Base-by-base conservation (phyloP, 2,113 vertebrate genomes). In the Cryptomyrus ogoouensis region DNA sequence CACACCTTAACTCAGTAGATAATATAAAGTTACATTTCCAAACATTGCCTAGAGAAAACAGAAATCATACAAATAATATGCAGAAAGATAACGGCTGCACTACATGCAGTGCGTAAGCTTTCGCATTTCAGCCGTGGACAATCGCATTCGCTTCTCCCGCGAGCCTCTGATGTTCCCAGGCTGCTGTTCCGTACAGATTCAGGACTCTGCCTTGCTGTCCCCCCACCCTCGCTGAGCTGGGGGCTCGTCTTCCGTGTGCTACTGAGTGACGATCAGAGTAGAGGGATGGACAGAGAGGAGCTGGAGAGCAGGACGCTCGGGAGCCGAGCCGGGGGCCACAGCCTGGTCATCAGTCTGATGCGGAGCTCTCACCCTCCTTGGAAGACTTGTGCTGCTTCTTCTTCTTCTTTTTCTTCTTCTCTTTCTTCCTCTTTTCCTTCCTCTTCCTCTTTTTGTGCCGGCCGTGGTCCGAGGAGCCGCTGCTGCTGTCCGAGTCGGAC, bases 321-420 rank as follows among this genome's bases (percentile, higher is more conserved):
- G n/a, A 47, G 5, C 66, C 10, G 27, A 31, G 47, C 62, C 13
- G 10, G 49, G 13, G 49, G 46, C 56, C 6, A 2, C 17, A 47
- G 46, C 83, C 88, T 19, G 35, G 70, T 2, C 1, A 52, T 96
- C 94, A 97, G 77, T 97, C 96, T 52, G 96, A 96, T 77, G 96
- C 95, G 0, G 96, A 96, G 89, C 92, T 93, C 89, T 95, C 94
- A 4, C 95, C 95, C 58, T 93, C 95, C 94, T 96, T 97, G 88
- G 94, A 95, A 4, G 95, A 95, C 91, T 96, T 97, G 92, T 31
- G 96, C 93, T 96, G 97, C 10, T 97, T 97, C 90, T 96, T 96
- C 91, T 96, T 97, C 87, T 96, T 96, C 89, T 96, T 96, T 77
- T 97, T 97, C 91, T 96, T 97, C 66, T 90, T 91, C 35, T 92